Evolutionary conservation across 2,888 invertebrate genomes (phyloP).

Genomic region (Athrips mouffetella): DNA sequence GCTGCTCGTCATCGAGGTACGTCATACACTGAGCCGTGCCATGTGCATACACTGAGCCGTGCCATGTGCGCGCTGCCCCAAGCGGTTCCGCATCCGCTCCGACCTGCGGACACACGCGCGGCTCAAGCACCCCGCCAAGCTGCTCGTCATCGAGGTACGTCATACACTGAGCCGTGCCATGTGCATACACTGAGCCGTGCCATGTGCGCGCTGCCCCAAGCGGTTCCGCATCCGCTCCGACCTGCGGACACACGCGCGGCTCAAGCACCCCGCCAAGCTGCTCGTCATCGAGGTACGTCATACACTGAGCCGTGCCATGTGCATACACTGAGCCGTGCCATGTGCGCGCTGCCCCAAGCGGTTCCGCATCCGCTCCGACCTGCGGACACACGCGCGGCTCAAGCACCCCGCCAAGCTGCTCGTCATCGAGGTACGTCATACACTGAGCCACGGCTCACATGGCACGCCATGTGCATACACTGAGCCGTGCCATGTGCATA

Average conservation of each 20-base stretch:
- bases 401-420: slow-evolving; percentile 51
- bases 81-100: slow-evolving; percentile 53
- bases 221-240: slow-evolving; percentile 57
- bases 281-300: slow-evolving; percentile 55
- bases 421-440: slow-evolving; percentile 57
- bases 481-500: no score
- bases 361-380: slow-evolving; percentile 53
- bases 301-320: no score
- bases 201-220: slow-evolving; percentile 55
- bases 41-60: no score
- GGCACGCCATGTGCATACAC: no score
- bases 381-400: slow-evolving; percentile 48
- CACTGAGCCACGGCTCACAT: no score
- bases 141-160: slow-evolving; percentile 54
- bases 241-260: slow-evolving; percentile 48
- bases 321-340: no score
- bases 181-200: no score
- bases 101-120: slow-evolving; percentile 54
- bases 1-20: slow-evolving; percentile 54
- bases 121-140: slow-evolving; percentile 49
- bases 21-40: no score
- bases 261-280: slow-evolving; percentile 50
- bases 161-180: no score
- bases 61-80: slow-evolving; percentile 56
- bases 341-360: no score